Base-by-base conservation (phyloP, 2,888 invertebrate species). In the Philereme vetulata region DNA sequence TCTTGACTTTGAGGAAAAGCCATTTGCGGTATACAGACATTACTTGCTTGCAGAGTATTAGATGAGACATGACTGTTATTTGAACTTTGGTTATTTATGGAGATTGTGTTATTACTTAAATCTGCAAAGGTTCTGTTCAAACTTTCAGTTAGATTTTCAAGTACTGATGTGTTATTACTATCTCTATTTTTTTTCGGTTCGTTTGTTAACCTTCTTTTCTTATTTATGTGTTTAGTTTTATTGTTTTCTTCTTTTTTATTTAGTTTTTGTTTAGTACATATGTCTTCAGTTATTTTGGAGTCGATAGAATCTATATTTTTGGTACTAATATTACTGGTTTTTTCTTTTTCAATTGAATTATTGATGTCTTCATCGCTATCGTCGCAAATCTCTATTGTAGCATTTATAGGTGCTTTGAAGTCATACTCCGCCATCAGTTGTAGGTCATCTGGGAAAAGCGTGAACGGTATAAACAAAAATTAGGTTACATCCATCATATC, bases 301-400 rank as follows among this genome's bases (percentile, higher is more conserved):
- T n/a, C n/a, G 21, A 43, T 44, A 47, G 35, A 5, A 5, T 44
- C 36, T 49, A 43, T 5, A 32, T 21, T 57, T 21, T 21, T 38
- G 4, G 5, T n/a, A 7, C 4, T 8, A 38, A 40, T 7, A 38
- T 46, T 40, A 10, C n/a, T 11, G 10, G 21, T 48, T 53, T 11
- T 7, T 43, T 57, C 34, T 9, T 47, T 32, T 36, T 61, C 38
- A 42, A 43, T 46, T 4, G 10, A 35, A 44, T 36, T n/a, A 21
- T 54, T 61, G 11, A 34, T 36, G 11, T 76, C 71, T 11, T 75
- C 72, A 21, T 77, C 74, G 38, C 64, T 70, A 11, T 80, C 80
- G 58, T 80, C 80, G 58, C 77, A 78, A 63, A 71, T 71, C 51
- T 69, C 62, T 35, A 81, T 58, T 46, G 72, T 74, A 50, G 72